Evolutionary conservation across 2,113 vertebrate genomes (phyloP), one percentile per base, ranked within the genome.

Genomic region (Pomatostomus ruficeps): DNA sequence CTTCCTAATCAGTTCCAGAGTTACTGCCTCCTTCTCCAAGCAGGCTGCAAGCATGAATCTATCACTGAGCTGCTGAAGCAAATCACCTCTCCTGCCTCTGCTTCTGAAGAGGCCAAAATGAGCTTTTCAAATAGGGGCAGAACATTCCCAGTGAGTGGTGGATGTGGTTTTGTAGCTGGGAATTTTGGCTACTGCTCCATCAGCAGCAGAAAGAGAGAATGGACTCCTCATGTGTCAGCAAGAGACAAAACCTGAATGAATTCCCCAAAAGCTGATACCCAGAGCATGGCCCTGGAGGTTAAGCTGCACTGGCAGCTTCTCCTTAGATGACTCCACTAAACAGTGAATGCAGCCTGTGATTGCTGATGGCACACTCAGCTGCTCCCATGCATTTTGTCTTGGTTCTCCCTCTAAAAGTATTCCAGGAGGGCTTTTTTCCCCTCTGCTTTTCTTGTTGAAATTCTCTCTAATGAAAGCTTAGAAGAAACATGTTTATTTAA

Each of bases 121-220:
- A 70, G 7, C 6, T 84, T 93, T 89, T 79, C 40, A 57, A 74
- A 62, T 4, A 36, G 17, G 11, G 31, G 7, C 35, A 58, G 26
- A 59, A 12, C 6, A 9, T 66, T 83, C 68, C 35, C 40, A 51
- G 11, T 10, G 36, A 25, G 16, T 18, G 21, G 16, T 58, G 33
- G 36, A 42, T 0, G 2, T 35, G 9, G 33, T 24, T 76, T 71
- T 0, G 0, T 51, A 43, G 36, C 20, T 43, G 4, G 3, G 25
- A 89, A 49, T 9, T 14, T 2, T 0, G 23, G 12, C 10, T 66
- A 77, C 42, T 90, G 43, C 33, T 43, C 19, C 33, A 24, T 6
- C 21, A n/a, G 18, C 3, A 1, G 55, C 38, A 58, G 40, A 58
- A 68, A 7, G 15, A 23, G 12, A 83, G 9, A 63, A 54, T 1